Evolutionary conservation across 2,888 invertebrate genomes (phyloP).

Genomic region (Tetragonula carbonaria): DNA sequence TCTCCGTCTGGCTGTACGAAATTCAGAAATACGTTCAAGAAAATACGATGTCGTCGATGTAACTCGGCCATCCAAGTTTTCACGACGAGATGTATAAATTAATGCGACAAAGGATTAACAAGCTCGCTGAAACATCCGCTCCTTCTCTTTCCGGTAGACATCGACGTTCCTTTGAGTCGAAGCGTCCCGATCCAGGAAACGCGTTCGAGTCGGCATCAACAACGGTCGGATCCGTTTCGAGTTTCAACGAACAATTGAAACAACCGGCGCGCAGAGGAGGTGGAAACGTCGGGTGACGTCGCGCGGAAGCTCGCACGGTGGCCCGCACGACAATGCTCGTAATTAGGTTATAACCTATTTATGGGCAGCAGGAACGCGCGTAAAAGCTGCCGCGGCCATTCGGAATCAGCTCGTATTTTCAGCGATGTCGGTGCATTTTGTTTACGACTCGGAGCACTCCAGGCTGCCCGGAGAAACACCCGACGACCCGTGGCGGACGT

Average conservation of each 20-base stretch:
- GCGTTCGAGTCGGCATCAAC: constrained; percentile 7
- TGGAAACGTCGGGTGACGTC: not conserved
- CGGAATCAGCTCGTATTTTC: constrained; percentile 59
- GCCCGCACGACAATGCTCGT: constrained; percentile 12
- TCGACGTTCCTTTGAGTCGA: not conserved
- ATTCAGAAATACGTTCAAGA: too few relatives aligned
- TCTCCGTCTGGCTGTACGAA: too few relatives aligned
- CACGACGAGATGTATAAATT: too few relatives aligned
- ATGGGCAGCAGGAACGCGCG: constrained; percentile 7
- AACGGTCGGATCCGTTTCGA: constrained; percentile 10
- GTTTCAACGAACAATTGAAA: not conserved
- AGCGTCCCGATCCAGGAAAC: constrained; percentile 1
- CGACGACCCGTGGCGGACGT: constrained; percentile 49
- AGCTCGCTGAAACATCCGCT: not conserved
- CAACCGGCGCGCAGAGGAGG: not conserved
- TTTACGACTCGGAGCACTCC: constrained; percentile 57
- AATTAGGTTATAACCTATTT: constrained; percentile 54
- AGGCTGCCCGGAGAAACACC: constrained; percentile 52
- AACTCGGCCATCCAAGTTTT: too few relatives aligned
- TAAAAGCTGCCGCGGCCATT: constrained; percentile 40
- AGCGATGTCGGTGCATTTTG: constrained; percentile 60
- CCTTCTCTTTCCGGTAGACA: too few relatives aligned
- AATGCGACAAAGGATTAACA: not conserved
- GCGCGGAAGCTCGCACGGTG: not conserved
- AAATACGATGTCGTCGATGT: too few relatives aligned